Percentiles rank a stretch among this genome's conserved stretches.
Evolutionary conservation across 2,888 invertebrate species (phyloP).

Genomic region (Tryphoninae sp.): DNA sequence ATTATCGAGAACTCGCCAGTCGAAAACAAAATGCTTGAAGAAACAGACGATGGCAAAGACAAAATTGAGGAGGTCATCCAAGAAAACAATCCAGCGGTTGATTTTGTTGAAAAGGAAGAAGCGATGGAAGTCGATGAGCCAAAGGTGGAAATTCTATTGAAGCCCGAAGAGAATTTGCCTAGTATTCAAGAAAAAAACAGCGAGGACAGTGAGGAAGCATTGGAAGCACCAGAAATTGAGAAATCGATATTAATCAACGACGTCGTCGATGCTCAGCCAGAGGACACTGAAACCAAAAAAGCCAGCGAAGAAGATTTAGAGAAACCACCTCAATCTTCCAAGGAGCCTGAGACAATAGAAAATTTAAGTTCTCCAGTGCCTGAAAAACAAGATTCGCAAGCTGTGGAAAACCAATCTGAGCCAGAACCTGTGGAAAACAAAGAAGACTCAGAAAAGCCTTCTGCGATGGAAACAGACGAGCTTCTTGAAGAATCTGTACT

Average conservation of each 20-base stretch:
- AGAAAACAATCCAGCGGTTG: neutral
- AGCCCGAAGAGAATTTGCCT: neutral
- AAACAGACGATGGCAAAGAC: constrained; percentile 5
- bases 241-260: neutral
- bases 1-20: constrained; percentile 5
- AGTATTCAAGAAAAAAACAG: neutral
- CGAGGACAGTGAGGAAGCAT: neutral
- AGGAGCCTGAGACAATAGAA: constrained; percentile 3
- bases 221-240: neutral
- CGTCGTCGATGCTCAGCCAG: neutral
- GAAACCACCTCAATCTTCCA: constrained; percentile 1
- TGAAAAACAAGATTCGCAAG: neutral
- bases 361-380: neutral
- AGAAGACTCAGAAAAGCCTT: neutral
- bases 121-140: constrained; percentile 56
- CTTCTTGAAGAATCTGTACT: neutral
- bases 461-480: constrained; percentile 43
- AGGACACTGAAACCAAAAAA: constrained; percentile 15
- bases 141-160: constrained; percentile 15
- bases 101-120: constrained; percentile 11
- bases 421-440: neutral
- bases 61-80: constrained; percentile 13
- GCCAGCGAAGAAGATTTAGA: neutral
- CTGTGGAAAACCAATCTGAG: neutral
- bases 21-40: constrained; percentile 14